phyloP scores from a whole-genome alignment of 2,888 invertebrate species.

The Orthosia incerta region DNA sequence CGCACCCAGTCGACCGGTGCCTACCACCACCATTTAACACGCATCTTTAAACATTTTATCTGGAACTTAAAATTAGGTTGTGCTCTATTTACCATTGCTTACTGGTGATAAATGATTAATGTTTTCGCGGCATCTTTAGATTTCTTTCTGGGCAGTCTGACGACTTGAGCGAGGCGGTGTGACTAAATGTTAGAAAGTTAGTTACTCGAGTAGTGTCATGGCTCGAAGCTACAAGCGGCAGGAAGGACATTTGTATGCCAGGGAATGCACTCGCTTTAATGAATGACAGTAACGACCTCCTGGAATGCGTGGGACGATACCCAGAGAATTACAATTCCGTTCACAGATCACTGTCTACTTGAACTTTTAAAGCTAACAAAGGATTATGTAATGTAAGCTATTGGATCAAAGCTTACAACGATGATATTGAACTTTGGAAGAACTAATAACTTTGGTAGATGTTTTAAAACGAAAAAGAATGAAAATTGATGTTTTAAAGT shows the following conservation, averaged over 20 bases:
- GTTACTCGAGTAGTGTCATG: slow-evolving; percentile 55
- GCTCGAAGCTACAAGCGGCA: slow-evolving; percentile 66
- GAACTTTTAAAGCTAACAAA: slow-evolving; percentile 66
- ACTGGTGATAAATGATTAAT: slow-evolving; percentile 56
- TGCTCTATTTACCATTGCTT: slow-evolving; percentile 61
- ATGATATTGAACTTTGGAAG: slow-evolving; percentile 49
- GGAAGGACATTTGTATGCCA: slow-evolving; percentile 83
- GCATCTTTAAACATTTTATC: slow-evolving; percentile 75
- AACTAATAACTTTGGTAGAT: slow-evolving; percentile 13
- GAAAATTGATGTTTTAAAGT: slow-evolving; percentile 22
- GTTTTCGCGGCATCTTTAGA: slow-evolving; percentile 44
- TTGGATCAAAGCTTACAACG: slow-evolving; percentile 54
- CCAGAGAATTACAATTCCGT: slow-evolving; percentile 74
- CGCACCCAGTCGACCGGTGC: slow-evolving; percentile 45
- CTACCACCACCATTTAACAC: slow-evolving; percentile 60
- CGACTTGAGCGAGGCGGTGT: slow-evolving; percentile 49
- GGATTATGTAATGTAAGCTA: slow-evolving; percentile 57
- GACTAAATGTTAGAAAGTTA: slow-evolving; percentile 77
- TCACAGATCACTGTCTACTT: slow-evolving; percentile 67
- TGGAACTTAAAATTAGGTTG: slow-evolving; percentile 70
- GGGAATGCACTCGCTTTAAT: slow-evolving; percentile 82
- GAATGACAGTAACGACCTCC: slow-evolving; percentile 79
- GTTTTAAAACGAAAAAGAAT: slow-evolving; percentile 13
- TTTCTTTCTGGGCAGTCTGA: slow-evolving; percentile 37
- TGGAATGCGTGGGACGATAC: slow-evolving; percentile 77